phyloP scores from a whole-genome alignment of 2,113 vertebrate genomes.

The Andinoacara biseriatus region DNA sequence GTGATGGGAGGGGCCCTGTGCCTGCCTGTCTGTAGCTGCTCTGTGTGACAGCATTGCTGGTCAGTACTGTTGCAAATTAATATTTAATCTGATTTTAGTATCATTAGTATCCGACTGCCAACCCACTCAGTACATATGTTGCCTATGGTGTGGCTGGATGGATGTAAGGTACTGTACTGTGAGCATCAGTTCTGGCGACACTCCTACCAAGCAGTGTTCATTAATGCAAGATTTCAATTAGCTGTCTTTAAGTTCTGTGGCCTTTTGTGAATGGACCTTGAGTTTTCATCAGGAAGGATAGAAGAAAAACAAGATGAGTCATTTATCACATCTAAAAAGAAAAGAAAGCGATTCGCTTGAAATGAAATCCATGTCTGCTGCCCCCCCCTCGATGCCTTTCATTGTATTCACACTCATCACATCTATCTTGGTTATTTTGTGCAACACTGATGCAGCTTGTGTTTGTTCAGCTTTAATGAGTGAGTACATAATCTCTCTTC shows the following conservation, averaged over 20 bases:
- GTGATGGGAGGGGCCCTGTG: background rate
- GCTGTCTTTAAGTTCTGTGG: background rate
- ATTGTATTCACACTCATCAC: slow-evolving; percentile 25
- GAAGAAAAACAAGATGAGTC: slow-evolving; percentile 26
- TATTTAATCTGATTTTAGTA: background rate
- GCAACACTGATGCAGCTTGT: slow-evolving; percentile 16
- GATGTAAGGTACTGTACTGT: background rate
- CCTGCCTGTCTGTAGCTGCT: background rate
- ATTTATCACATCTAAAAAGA: slow-evolving; percentile 1
- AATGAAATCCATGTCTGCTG: background rate
- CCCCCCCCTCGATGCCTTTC: background rate
- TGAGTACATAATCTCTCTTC: slow-evolving; percentile 11
- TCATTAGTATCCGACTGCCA: background rate
- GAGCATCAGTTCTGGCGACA: background rate
- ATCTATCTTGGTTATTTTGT: slow-evolving; percentile 14
- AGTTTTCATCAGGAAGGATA: background rate
- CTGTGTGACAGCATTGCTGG: background rate
- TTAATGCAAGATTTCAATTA: background rate
- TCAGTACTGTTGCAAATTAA: background rate
- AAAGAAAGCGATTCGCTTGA: background rate
- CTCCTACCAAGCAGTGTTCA: background rate
- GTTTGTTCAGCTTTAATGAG: slow-evolving; percentile 49
- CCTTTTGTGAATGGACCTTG: slow-evolving; percentile 21
- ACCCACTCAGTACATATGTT: background rate
- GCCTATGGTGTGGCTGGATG: background rate